Base-by-base conservation (phyloP, 2,888 invertebrate species). In the Heteromurus nitidus region DNA sequence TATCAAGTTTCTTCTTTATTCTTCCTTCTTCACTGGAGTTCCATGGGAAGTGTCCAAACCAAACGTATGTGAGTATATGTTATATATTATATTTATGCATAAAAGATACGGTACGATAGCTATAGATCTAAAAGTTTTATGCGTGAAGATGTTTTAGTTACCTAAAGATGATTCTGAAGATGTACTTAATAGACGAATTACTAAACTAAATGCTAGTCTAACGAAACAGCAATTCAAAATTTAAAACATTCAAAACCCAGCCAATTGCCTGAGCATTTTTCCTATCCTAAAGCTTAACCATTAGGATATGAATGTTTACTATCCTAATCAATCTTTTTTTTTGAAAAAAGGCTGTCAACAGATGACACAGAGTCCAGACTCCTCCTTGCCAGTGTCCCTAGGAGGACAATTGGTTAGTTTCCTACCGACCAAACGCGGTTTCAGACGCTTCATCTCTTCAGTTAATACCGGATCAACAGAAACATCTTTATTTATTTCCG, bases 281-380 rank as follows among this genome's bases (percentile, higher is more conserved):
- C 31, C 50, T 24, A 28, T n/a, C 60, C 3, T 47, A 47, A 5
- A 47, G 16, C 47, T 47, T 47, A 42, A 11, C 3, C 24, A 31
- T 16, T 30, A 47, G 5, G 28, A 24, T 44, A 31, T 13, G 44
- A 44, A 64, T 50, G 36, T 64, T 28, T 62, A 55, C 7, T 68
- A 60, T 18, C 47, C 68, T 73, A 80, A 3, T 72, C 42, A 62
- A 36, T 73, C 53, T 72, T 47, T n/a, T n/a, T n/a, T n/a, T n/a
- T n/a, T 73, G 3, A 70, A 44, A 50, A 47, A 74, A 73, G 58
- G 31, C 42, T 42, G 69, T 82, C 74, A 84, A 80, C 80, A 80
- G 58, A 96, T 94, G 68, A 94, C 93, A 90, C 96, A 96, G 87
- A 96, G 91, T 31, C 95, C 96, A 0, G 96, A 96, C 22, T 95